phyloP scores from a whole-genome alignment of 2,888 invertebrate genomes.

The Homarus gammarus region DNA sequence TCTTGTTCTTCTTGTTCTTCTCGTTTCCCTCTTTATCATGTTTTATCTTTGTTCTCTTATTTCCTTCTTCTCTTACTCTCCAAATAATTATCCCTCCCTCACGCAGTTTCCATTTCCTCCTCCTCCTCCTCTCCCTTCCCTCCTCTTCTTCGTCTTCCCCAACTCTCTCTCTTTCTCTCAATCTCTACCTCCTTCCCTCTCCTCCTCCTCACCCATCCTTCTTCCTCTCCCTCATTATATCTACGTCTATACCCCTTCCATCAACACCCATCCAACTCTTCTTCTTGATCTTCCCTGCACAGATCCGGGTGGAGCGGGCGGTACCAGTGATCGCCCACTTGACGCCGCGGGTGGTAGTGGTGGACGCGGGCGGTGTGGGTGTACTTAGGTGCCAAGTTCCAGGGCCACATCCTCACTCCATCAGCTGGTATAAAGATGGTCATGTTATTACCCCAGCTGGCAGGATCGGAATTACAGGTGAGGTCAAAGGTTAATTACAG shows the following conservation, averaged over 20 bases:
- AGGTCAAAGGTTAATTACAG: no score
- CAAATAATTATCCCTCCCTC: no score
- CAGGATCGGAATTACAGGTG: constrained; percentile 58
- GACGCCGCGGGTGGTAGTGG: constrained; percentile 60
- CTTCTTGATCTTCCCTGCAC: background rate
- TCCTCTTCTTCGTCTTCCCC: no score
- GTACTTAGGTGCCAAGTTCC: constrained; percentile 53
- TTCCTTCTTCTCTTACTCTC: no score
- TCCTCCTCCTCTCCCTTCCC: background rate
- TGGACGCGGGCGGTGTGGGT: constrained; percentile 59
- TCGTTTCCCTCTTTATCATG: no score
- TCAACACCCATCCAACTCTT: background rate
- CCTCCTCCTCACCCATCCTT: background rate
- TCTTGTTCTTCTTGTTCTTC: no score
- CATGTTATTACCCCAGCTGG: constrained; percentile 45
- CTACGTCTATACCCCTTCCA: no score
- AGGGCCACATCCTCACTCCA: constrained; percentile 35
- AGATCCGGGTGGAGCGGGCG: constrained; percentile 57
- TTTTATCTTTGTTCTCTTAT: no score
- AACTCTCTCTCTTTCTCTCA: no score
- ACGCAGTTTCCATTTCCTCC: no score
- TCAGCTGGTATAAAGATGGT: constrained; percentile 69
- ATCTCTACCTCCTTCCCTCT: background rate
- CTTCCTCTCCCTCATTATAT: background rate
- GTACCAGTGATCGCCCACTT: constrained; percentile 51